These are phyloP conservation scores for Drymonia ruficornis DNA, from an alignment of 2,888 invertebrate genomes.

Conservation along the genomic window DNA sequence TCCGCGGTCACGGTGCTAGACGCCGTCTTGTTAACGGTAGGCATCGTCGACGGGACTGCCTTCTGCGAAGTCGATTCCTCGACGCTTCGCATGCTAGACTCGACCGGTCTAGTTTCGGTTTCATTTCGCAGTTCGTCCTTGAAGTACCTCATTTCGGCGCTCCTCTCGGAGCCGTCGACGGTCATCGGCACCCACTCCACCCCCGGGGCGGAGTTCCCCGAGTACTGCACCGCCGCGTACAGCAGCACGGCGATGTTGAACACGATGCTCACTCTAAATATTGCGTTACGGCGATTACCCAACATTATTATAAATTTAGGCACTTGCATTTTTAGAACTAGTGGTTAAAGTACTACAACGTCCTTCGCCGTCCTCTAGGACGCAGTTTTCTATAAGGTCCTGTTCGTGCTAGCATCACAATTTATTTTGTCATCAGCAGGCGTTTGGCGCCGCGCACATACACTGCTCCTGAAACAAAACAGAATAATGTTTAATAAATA, in stretches of 20 bases:
- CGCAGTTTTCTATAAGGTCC: conserved; percentile 80
- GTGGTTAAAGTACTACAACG: conserved; percentile 61
- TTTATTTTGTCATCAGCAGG: conserved; percentile 78
- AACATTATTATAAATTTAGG: conserved; percentile 72
- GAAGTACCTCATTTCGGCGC: conserved; percentile 58
- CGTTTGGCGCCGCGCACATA: conserved; percentile 61
- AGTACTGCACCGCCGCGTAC: conserved; percentile 88
- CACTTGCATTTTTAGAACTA: conserved; percentile 73
- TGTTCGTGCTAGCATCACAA: conserved; percentile 82
- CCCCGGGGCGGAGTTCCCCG: conserved; percentile 59
- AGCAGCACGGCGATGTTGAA: conserved; percentile 89
- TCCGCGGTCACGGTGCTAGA: conserved; percentile 73
- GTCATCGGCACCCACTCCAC: conserved; percentile 72
- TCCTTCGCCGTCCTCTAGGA: conserved; percentile 84
- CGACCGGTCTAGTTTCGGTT: conserved; percentile 53
- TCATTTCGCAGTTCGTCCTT: conserved; percentile 49
- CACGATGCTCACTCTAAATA: conserved; percentile 90
- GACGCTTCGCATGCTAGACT: conserved; percentile 46
- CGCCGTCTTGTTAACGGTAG: conserved; percentile 71
- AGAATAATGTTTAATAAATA: conserved; percentile 19
- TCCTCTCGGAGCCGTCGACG: conserved; percentile 65
- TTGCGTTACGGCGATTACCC: conserved; percentile 86
- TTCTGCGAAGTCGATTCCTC: conserved; percentile 74
- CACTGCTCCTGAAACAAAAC: conserved; percentile 67
- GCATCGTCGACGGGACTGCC: conserved; percentile 67